Evolutionary conservation across 2,888 invertebrate genomes (phyloP).

Genomic region (Idaea aversata): DNA sequence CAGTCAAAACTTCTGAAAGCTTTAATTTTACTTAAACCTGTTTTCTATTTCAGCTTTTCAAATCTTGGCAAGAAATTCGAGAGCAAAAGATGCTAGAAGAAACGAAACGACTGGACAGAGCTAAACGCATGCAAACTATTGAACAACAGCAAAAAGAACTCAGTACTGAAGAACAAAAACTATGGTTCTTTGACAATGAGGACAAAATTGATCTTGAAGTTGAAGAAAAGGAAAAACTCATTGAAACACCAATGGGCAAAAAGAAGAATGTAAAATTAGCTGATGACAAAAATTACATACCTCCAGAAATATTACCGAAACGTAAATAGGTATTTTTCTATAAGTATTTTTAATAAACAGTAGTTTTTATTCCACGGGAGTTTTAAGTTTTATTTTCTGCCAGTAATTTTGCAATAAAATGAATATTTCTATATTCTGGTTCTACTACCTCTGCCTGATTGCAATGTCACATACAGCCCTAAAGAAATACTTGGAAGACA

Average conservation of each 20-base stretch:
- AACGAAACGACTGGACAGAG: slow-evolving; percentile 79
- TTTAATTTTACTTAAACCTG: too few relatives aligned
- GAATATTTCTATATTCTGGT: too few relatives aligned
- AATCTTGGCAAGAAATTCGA: slow-evolving; percentile 81
- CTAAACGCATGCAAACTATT: slow-evolving; percentile 66
- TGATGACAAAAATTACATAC: slow-evolving; percentile 83
- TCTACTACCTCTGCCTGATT: too few relatives aligned
- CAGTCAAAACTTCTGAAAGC: too few relatives aligned
- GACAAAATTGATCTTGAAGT: slow-evolving; percentile 87
- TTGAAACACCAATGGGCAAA: slow-evolving; percentile 50
- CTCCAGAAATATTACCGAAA: slow-evolving; percentile 83
- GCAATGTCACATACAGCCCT: too few relatives aligned
- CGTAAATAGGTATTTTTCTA: slow-evolving; percentile 27
- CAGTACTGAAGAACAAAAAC: slow-evolving; percentile 79
- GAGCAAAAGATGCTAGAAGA: slow-evolving; percentile 81
- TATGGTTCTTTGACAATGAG: slow-evolving; percentile 92
- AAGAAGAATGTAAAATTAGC: slow-evolving; percentile 68
- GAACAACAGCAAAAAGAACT: slow-evolving; percentile 79
- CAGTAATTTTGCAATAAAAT: too few relatives aligned
- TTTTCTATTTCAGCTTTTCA: slow-evolving; percentile 69
- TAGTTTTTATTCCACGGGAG: background rate
- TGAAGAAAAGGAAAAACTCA: slow-evolving; percentile 77
- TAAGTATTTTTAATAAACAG: background rate
- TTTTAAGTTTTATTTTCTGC: background rate
- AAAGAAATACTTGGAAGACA: too few relatives aligned